Base-by-base conservation (phyloP, 1,140 invertebrate genomes). In the Drosophila arawakana region DNA sequence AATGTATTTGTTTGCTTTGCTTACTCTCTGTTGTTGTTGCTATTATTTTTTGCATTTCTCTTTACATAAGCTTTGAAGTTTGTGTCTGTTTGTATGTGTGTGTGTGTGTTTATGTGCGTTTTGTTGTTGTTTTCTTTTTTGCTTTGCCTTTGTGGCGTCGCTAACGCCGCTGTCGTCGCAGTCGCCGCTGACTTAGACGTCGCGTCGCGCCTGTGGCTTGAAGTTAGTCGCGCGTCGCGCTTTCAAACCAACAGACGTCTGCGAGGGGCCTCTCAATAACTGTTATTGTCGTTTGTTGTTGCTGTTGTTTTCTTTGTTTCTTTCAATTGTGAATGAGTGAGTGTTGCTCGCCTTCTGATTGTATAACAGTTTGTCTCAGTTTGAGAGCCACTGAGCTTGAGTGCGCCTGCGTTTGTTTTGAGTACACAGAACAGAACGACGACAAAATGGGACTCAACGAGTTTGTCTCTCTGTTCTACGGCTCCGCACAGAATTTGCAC, bases 401-500 rank as follows among this genome's bases (percentile, higher is more conserved):
- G 39, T 58, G 80, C 84, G 84, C 84, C 76, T 80, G 76, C 79
- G 63, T 59, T 21, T 10, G 34, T 43, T 30, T 4, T 30, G 25
- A 30, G 25, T 6, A 30, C 18, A 21, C 18, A 21, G 18, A 21
- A 21, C 35, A 41, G 25, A 49, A 49, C 50, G 9, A 41, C 49
- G 21, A 15, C 15, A n/a, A 39, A 15, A 44, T 92, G 91, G 91
- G 91, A 15, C 78, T 91, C 67, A 92, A 92, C 60, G 91, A 92
- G 81, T 91, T 88, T 46, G 90, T 91, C 61, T 89, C 91, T 61
- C 80, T 91, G 59, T 81, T 92, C 74, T 92, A 92, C 55, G 88
- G 90, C 70, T 91, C 90, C 46, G 85, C 90, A 73, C 90, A 91
- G 80, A 91, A 84, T 80, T 78, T 90, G 43, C 80, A 90, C 41